Conservation (phyloP, 92 coral and sea anemone genomes). For the Galaxea fascicularis region DNA sequence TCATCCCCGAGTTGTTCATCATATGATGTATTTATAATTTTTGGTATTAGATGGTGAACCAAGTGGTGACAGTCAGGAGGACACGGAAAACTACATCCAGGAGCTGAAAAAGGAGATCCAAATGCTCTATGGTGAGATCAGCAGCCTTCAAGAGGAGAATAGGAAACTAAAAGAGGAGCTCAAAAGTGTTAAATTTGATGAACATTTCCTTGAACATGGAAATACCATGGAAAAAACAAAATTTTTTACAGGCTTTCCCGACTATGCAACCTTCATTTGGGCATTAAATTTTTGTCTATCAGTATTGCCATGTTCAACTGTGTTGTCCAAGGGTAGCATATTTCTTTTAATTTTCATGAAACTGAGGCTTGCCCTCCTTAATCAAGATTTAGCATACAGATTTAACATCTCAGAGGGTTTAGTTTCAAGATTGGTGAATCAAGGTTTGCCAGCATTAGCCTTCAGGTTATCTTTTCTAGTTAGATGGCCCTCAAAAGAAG, state of each 20-base stretch:
- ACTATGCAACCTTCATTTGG: background rate
- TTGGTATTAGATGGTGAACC: constrained; percentile 12
- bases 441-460: constrained; percentile 44
- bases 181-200: constrained; percentile 13
- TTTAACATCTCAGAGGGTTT: constrained; percentile 34
- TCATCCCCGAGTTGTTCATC: background rate
- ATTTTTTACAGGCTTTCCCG: constrained; percentile 25
- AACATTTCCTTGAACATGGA: constrained; percentile 15
- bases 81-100: constrained; percentile 16
- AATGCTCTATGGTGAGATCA: constrained; percentile 34
- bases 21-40: background rate
- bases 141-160: constrained; percentile 37
- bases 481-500: constrained; percentile 47
- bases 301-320: constrained; percentile 32
- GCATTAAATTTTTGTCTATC: background rate
- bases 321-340: constrained; percentile 20
- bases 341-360: constrained; percentile 50
- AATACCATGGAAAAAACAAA: constrained; percentile 16
- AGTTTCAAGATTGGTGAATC: constrained; percentile 29
- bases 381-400: constrained; percentile 50
- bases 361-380: constrained; percentile 35
- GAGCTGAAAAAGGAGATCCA: constrained; percentile 33
- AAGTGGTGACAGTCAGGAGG: constrained; percentile 26
- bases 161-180: constrained; percentile 18
- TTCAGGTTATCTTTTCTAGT: constrained; percentile 33